Evolutionary conservation across 2,113 vertebrate species (phyloP).

Genomic region (Cyanoramphus novaezelandiae): DNA sequence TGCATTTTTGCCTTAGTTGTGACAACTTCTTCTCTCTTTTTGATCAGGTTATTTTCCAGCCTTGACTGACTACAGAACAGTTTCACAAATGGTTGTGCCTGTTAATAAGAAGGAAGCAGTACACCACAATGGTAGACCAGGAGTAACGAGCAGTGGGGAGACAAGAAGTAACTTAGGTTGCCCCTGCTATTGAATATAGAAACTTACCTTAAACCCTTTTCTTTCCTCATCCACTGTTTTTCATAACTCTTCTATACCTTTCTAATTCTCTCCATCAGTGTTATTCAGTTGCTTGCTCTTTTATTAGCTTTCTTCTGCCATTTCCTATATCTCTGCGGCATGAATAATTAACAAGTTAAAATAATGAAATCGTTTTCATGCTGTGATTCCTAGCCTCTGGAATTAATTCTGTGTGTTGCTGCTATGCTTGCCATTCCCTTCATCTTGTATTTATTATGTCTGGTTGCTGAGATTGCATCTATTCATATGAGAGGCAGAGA

Average conservation of each 20-base stretch:
- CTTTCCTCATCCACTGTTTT: neutral
- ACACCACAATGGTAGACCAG: neutral
- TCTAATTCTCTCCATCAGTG: neutral
- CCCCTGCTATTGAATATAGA: neutral
- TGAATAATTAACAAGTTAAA: conserved; percentile 53
- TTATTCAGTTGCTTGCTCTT: neutral
- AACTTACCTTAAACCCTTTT: neutral
- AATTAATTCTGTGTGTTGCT: conserved; percentile 55
- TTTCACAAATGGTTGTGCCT: neutral
- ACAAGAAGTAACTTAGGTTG: neutral
- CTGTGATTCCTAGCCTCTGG: conserved; percentile 55
- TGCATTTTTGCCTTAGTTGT: neutral
- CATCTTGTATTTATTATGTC: conserved; percentile 58
- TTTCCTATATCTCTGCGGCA: neutral
- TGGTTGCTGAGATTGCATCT: conserved; percentile 63
- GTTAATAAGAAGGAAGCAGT: neutral
- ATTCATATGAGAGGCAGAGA: conserved; percentile 27
- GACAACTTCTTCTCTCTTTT: neutral
- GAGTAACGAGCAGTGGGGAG: neutral
- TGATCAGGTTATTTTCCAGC: conserved; percentile 1
- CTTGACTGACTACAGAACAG: neutral
- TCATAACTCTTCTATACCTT: neutral
- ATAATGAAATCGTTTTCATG: conserved; percentile 46
- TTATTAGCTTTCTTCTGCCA: neutral
- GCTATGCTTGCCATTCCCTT: conserved; percentile 49